Evolutionary conservation across 2,797 vertebrate species (phyloP).

Genomic region (Eremophila alpestris): DNA sequence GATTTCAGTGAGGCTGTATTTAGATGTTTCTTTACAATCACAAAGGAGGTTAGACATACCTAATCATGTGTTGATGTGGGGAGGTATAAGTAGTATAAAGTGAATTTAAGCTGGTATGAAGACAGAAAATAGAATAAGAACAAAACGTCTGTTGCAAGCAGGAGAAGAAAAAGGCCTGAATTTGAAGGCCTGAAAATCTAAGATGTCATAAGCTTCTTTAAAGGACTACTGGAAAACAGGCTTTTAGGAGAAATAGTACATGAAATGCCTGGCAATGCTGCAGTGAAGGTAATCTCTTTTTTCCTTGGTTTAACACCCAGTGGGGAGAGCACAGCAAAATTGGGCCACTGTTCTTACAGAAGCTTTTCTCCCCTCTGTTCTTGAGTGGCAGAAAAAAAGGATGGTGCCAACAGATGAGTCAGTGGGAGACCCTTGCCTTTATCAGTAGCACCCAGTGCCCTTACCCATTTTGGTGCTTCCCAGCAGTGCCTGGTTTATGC

Average conservation of each 20-base stretch:
- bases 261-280: background rate
- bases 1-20: background rate
- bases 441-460: background rate
- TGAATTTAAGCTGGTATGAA: background rate
- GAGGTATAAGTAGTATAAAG: background rate
- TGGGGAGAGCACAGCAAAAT: background rate
- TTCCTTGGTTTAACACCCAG: background rate
- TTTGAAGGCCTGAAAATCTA: background rate
- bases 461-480: background rate
- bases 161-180: background rate
- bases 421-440: fast-evolving
- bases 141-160: background rate
- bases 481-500: background rate
- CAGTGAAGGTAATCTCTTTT: background rate
- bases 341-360: background rate
- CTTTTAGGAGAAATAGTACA: background rate
- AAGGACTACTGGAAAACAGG: background rate
- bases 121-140: background rate
- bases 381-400: fast-evolving
- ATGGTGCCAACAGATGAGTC: fast-evolving
- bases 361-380: background rate
- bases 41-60: background rate
- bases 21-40: background rate
- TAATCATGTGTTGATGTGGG: background rate
- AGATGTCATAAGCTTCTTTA: background rate